These are phyloP conservation scores for Sterrhoptilus dennistouni DNA, from an alignment of 2,113 vertebrate species.

Conservation along the genomic window DNA sequence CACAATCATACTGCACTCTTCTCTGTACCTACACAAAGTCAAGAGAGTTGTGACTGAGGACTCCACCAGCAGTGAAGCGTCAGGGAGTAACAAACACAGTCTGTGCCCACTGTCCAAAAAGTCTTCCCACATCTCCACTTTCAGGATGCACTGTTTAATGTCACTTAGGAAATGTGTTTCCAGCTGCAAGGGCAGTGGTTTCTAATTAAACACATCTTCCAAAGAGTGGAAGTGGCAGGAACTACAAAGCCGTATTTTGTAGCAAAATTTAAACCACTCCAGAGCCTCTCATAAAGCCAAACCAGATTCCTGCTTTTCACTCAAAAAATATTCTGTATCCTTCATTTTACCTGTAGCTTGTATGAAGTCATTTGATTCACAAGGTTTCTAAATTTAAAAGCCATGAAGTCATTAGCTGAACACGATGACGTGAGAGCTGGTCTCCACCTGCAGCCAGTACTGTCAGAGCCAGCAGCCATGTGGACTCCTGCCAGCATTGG, in stretches of 20 bases:
- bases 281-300: background rate
- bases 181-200: background rate
- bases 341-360: background rate
- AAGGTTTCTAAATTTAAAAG: background rate
- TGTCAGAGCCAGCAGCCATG: accelerated
- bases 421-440: accelerated
- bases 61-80: background rate
- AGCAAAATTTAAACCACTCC: background rate
- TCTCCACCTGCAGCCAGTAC: background rate
- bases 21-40: background rate
- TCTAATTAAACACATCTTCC: background rate
- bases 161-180: background rate
- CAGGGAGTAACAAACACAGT: background rate
- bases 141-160: background rate
- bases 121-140: background rate
- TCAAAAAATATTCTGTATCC: accelerated
- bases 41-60: background rate
- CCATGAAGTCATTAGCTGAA: background rate
- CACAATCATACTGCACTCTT: background rate
- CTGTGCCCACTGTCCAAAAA: background rate
- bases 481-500: background rate
- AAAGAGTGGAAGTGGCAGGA: background rate
- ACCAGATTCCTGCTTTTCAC: background rate
- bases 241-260: background rate
- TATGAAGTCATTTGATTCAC: background rate